Conservation (phyloP, 2,797 vertebrate genomes). For the Rallus crepitans region DNA sequence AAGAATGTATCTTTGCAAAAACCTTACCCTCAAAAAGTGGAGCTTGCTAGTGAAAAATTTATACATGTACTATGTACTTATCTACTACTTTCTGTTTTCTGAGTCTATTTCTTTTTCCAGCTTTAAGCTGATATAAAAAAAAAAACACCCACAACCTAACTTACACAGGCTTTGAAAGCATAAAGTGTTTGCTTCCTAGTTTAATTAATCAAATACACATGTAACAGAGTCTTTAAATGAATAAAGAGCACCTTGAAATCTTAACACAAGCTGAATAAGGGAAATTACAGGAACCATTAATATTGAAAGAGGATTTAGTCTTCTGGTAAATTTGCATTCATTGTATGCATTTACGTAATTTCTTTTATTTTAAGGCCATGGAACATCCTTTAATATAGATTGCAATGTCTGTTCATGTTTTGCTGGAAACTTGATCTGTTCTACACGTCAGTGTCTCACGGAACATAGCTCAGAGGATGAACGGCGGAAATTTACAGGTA, state of each 20-base stretch:
- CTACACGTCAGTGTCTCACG: conserved; percentile 86
- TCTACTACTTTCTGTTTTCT: not conserved
- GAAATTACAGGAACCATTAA: not conserved
- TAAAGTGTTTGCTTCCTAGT: not conserved
- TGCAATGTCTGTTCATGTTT: conserved; percentile 94
- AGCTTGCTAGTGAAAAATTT: not conserved
- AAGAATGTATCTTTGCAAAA: not conserved
- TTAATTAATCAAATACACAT: not conserved
- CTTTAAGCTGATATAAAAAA: not conserved
- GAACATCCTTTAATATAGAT: conserved; percentile 87
- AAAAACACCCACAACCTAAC: not conserved
- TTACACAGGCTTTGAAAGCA: not conserved
- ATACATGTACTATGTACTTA: not conserved
- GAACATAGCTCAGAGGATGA: conserved; percentile 85
- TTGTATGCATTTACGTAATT: not conserved
- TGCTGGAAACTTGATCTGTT: conserved; percentile 90
- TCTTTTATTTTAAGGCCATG: conserved; percentile 84
- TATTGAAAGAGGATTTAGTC: not conserved
- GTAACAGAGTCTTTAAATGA: not conserved
- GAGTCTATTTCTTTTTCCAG: not conserved
- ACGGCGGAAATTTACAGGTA: conserved; percentile 87
- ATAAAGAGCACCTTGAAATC: not conserved
- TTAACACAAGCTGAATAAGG: not conserved
- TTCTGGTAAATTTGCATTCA: not conserved
- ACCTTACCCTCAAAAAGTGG: not conserved